These are phyloP conservation scores for Drosophila burlai DNA, from an alignment of 1,140 invertebrate species.

Conservation along the genomic window DNA sequence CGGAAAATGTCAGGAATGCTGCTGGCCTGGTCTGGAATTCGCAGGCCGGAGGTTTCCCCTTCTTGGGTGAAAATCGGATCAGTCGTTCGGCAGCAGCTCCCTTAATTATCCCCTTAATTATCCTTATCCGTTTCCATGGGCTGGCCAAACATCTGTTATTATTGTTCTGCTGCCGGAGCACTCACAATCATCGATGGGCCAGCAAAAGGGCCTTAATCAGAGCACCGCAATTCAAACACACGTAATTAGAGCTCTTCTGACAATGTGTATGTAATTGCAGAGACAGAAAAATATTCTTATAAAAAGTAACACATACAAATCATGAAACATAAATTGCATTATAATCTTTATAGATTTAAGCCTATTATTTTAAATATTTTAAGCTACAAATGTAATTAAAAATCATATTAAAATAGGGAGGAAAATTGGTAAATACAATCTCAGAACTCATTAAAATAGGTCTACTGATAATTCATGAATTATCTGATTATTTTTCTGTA, in stretches of 20 bases:
- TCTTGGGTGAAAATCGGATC: constrained; percentile 4
- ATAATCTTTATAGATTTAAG: too few species aligned
- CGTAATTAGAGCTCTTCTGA: constrained; percentile 66
- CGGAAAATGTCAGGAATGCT: constrained; percentile 29
- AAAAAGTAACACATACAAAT: background rate
- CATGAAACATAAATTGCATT: too few species aligned
- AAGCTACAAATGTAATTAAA: too few species aligned
- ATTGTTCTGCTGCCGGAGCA: constrained; percentile 27
- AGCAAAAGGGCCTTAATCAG: constrained; percentile 39
- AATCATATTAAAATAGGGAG: background rate
- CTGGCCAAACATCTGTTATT: constrained; percentile 68
- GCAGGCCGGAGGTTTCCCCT: constrained; percentile 1
- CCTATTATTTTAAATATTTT: too few species aligned
- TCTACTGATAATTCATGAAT: too few species aligned
- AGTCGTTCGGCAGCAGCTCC: constrained; percentile 7
- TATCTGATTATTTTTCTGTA: background rate
- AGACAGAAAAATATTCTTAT: background rate
- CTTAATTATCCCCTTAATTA: constrained; percentile 56
- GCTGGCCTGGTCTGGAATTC: constrained; percentile 14
- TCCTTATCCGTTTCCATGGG: constrained; percentile 59
- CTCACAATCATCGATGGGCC: constrained; percentile 37
- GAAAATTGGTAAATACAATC: background rate
- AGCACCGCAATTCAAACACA: constrained; percentile 48
- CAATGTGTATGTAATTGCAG: background rate
- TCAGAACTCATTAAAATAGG: background rate